Conservation (phyloP, 2,113 vertebrate genomes). For the Pomatostomus ruficeps region DNA sequence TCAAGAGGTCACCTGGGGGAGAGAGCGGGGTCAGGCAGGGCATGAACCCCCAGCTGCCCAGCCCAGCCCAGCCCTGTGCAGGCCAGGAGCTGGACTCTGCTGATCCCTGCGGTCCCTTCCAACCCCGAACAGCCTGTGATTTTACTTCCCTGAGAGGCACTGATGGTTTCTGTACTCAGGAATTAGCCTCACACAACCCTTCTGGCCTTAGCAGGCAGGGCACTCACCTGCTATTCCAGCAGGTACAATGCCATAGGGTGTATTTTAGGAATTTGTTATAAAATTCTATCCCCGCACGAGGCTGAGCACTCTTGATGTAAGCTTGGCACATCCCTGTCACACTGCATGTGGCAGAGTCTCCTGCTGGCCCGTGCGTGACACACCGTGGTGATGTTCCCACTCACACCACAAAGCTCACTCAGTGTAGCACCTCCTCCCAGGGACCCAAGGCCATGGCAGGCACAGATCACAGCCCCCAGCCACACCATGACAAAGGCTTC, state of each 20-base stretch:
- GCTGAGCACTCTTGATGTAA: neutral
- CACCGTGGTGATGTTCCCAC: neutral
- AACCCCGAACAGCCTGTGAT: neutral
- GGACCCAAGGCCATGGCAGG: neutral
- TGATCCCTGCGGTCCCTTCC: neutral
- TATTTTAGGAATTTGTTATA: neutral
- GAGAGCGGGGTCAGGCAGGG: neutral
- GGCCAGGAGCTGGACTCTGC: neutral
- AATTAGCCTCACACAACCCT: neutral
- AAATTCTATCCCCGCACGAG: neutral
- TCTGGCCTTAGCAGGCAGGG: neutral
- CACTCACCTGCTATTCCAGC: neutral
- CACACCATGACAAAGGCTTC: neutral
- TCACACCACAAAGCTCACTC: neutral
- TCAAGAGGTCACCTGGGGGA: slow-evolving; percentile 76
- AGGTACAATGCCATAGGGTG: fast-evolving
- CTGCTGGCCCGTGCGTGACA: neutral
- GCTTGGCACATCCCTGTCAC: neutral
- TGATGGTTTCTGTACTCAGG: neutral
- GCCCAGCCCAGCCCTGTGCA: neutral
- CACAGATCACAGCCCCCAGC: neutral
- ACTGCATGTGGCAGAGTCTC: neutral
- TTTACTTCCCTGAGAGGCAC: neutral
- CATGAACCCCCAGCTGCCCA: neutral
- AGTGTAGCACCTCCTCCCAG: neutral